These are phyloP conservation scores for Prolemur simus DNA, from an alignment of 2,113 vertebrate genomes.

Conservation along the genomic window DNA sequence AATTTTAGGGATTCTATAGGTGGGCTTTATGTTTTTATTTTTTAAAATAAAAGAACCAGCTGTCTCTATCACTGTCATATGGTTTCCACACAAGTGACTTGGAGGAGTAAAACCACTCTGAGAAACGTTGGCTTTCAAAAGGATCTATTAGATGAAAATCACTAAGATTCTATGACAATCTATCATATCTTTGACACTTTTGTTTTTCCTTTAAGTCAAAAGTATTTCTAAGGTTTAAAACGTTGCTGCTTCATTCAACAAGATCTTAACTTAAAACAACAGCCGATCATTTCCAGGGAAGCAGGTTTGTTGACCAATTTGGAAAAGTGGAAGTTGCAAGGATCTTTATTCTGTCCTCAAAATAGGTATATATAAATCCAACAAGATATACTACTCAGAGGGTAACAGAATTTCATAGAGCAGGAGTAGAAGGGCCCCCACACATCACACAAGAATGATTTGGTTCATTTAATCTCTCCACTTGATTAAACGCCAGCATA, in stretches of 20 bases:
- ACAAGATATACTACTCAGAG: not conserved
- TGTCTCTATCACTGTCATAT: not conserved
- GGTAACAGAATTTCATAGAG: not conserved
- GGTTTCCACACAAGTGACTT: not conserved
- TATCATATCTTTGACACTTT: not conserved
- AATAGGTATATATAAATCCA: not conserved
- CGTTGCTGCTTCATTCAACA: not conserved
- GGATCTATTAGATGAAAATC: not conserved
- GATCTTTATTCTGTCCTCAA: not conserved
- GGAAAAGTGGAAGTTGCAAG: not conserved
- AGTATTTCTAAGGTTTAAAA: conserved; percentile 28
- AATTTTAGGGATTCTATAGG: not conserved
- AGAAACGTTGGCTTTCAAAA: not conserved
- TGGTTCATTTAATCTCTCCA: conserved; percentile 26
- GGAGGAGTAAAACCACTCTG: not conserved
- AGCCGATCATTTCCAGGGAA: conserved; percentile 23
- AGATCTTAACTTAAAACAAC: conserved; percentile 7
- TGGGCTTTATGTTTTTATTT: not conserved
- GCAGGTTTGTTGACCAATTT: not conserved
- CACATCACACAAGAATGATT: not conserved
- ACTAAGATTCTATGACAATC: not conserved
- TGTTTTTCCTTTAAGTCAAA: not conserved
- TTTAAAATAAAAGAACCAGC: not conserved
- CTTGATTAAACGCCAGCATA: conserved; percentile 58
- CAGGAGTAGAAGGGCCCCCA: not conserved